Base-by-base conservation (phyloP, 2,888 invertebrate species). In the Coenonympha arcania region DNA sequence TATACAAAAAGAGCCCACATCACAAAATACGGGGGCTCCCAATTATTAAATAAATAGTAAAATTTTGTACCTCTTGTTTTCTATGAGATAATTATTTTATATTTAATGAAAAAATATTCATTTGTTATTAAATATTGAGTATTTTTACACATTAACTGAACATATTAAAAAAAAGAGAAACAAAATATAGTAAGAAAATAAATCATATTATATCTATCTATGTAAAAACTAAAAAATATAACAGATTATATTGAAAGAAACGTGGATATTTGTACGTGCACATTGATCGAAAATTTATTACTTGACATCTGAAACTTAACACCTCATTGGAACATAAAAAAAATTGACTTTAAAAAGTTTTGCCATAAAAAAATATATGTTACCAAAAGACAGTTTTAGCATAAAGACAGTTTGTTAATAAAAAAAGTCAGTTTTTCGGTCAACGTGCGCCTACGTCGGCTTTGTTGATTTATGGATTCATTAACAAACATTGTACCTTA, bases 111-210 rank as follows among this genome's bases (percentile, higher is more conserved):
- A 73, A 73, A 78, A 73, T 82, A 83, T 81, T 83, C 64, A 76
- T 79, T 83, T 83, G 81, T 83, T 84, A 73, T 75, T 39, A 31
- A 44, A 73, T 76, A 80, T 80, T 82, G 78, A 76, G 75, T 84
- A 84, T 85, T 84, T 85, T 85, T 84, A 84, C 83, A 84, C 76
- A 83, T 74, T 79, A 82, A 77, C 79, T 82, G 77, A 82, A 70
- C 77, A 80, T 79, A 81, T 71, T 73, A 68, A 73, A 57, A 31
- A 43, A 50, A 75, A 79, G 73, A 74, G 65, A 55, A 69, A 74
- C 68, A 77, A 77, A 63, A 76, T 75, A 80, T 79, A 71, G 76
- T 73, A 59, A 65, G 71, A 73, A 73, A 60, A 64, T 42, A n/a
- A n/a, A n/a, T n/a, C n/a, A n/a, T n/a, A n/a, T n/a, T n/a, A n/a